phyloP scores from a whole-genome alignment of 1,140 invertebrate genomes.

The Rhyzopertha dominica region DNA sequence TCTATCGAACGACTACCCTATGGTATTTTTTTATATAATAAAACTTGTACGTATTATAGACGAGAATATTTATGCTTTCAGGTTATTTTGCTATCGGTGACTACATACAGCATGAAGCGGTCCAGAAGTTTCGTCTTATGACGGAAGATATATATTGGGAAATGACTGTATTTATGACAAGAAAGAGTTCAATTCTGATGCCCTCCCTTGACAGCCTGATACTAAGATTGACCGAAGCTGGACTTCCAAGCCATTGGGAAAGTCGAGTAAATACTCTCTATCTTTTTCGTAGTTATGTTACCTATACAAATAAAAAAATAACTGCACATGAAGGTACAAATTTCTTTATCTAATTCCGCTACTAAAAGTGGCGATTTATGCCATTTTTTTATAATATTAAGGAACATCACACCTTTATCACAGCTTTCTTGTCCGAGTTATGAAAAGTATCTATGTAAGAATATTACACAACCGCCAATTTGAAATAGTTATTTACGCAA shows the following conservation, averaged over 20 bases:
- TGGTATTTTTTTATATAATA: slow-evolving; percentile 16
- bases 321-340: too few species aligned
- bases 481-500: too few species aligned
- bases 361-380: too few species aligned
- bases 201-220: slow-evolving; percentile 28
- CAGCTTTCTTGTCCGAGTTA: too few species aligned
- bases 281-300: too few species aligned
- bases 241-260: slow-evolving; percentile 39
- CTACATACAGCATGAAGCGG: slow-evolving; percentile 51
- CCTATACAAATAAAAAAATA: too few species aligned
- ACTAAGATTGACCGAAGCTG: slow-evolving; percentile 34
- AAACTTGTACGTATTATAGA: neutral
- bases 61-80: slow-evolving; percentile 13
- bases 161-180: slow-evolving; percentile 51
- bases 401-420: too few species aligned
- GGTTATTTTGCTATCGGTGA: slow-evolving; percentile 51
- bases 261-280: slow-evolving; percentile 30
- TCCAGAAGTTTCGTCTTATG: slow-evolving; percentile 50
- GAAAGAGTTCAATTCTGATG: slow-evolving; percentile 51
- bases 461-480: too few species aligned
- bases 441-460: too few species aligned
- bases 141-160: slow-evolving; percentile 55
- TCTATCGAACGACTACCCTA: slow-evolving; percentile 28
- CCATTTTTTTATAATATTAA: too few species aligned
- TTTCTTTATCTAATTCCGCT: too few species aligned